Evolutionary conservation across 53 echinoderm and acorn worm genomes (phyloP), one percentile per base, ranked within the genome.

Genomic region (Holothuria scabra): DNA sequence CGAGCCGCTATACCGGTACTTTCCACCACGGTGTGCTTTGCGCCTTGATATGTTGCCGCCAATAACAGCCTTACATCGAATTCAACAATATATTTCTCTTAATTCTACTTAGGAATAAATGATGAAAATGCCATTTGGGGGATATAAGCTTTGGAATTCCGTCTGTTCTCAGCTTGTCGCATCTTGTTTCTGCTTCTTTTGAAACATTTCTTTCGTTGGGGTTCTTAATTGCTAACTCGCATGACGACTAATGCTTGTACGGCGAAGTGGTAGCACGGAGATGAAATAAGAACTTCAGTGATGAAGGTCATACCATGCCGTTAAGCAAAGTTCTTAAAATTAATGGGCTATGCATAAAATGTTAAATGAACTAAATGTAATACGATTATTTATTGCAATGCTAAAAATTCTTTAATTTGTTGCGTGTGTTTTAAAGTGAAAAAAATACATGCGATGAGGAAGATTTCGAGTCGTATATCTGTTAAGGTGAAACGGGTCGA

Each of bases 261-360:
- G 48, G 46, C 41, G 41, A 71, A 71, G 48, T 37, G 71, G 71
- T 44, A 46, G 26, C 41, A 38, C 20, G 71, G 46, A 48, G 71
- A 71, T 71, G 23, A 71, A 71, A 71, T 71, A 44, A 71, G 71
- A 21, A 71, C 41, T 48, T 14, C 41, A 25, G 37, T 16, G 26
- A 24, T 44, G 41, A 71, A 71, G 71, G 71, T 71, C 71, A 48
- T 24, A 41, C 13, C 34, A 71, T 44, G 34, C 44, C 44, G 44
- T 71, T 71, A 71, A 71, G 46, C 46, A 44, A 71, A 71, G 71
- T 71, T 71, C 71, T 71, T 71, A 71, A 71, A 71, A 71, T 71
- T 71, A 71, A 71, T 71, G 71, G 71, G 46, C 23, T 71, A 48
- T 71, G 46, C 44, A 48, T 71, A 71, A 71, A 44, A 71, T 71